Evolutionary conservation across 2,797 vertebrate species (phyloP).

Genomic region (Sardinella longiceps): DNA sequence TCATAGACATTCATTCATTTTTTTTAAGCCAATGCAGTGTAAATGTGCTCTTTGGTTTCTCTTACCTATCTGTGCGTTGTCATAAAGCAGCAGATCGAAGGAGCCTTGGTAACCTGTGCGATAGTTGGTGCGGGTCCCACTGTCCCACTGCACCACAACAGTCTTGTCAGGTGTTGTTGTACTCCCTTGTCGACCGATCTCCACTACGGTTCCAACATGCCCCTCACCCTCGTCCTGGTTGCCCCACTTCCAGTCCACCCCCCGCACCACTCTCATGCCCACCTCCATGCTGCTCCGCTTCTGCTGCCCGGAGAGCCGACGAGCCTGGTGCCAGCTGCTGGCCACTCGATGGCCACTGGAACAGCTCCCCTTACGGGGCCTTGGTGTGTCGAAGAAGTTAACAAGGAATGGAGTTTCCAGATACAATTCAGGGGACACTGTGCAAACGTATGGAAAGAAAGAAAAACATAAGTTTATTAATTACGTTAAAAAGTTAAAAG

Average conservation of each 20-base stretch:
- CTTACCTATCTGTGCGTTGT: constrained; percentile 96
- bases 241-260: constrained; percentile 97
- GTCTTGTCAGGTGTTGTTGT: constrained; percentile 96
- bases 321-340: constrained; percentile 36
- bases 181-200: constrained; percentile 94
- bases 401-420: not conserved
- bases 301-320: constrained; percentile 56
- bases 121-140: constrained; percentile 95
- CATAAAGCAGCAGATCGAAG: constrained; percentile 93
- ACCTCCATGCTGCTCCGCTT: constrained; percentile 88
- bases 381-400: not conserved
- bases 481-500: not conserved
- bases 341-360: not conserved
- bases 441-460: no score
- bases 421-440: not conserved
- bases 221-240: constrained; percentile 96
- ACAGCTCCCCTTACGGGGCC: not conserved
- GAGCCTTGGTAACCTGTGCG: constrained; percentile 95
- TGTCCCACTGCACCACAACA: constrained; percentile 98
- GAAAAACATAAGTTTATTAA: not conserved
- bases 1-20: no score
- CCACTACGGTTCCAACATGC: constrained; percentile 93
- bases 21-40: no score
- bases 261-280: constrained; percentile 96
- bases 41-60: not conserved